Base-by-base conservation (phyloP, 2,797 vertebrate genomes). In the Pterois miles region DNA sequence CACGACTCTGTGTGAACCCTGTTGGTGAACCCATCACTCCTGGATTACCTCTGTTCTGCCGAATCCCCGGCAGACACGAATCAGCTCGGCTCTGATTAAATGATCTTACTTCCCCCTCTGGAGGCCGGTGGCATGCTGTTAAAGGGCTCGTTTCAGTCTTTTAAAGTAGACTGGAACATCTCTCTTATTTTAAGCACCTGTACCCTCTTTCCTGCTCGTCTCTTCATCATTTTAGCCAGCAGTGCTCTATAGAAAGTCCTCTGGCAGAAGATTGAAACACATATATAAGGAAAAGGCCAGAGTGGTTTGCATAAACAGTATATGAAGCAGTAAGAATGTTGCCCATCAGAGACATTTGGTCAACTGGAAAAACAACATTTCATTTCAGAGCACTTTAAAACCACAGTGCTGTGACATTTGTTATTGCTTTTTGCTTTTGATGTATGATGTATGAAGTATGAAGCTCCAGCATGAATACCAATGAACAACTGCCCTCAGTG, bases 91-190 rank as follows among this genome's bases (percentile, higher is more conserved):
- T 72, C 38, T 71, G 54, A 74, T 74, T 58, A 71, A 65, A 76
- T 8, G 34, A 86, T 83, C 33, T 36, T 48, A 78, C 86, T 74
- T 76, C 2, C 64, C 65, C 57, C 65, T 20, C 16, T 67, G 58
- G 52, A 62, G 59, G 34, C 20, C 1, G 25, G 1, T 43, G 72
- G 78, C 53, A 71, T 57, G 12, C 38, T 1, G 27, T 63, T 76
- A 34, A 77, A 70, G 27, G 4, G 60, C 11, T 50, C 43, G 31
- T 77, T 63, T 50, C 5, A 65, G 38, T 23, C 14, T 75, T 75
- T 62, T 66, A 34, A 50, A 58, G 64, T 38, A 22, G 29, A 60
- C 33, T 33, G 10, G 9, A 27, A 56, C 74, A 63, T 12, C 20
- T 3, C 14, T 67, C 8, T 79, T 0, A 1, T 69, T 46, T 65